These are phyloP conservation scores for Lepidothrix coronata DNA, from an alignment of 2,113 vertebrate species.

Conservation along the genomic window DNA sequence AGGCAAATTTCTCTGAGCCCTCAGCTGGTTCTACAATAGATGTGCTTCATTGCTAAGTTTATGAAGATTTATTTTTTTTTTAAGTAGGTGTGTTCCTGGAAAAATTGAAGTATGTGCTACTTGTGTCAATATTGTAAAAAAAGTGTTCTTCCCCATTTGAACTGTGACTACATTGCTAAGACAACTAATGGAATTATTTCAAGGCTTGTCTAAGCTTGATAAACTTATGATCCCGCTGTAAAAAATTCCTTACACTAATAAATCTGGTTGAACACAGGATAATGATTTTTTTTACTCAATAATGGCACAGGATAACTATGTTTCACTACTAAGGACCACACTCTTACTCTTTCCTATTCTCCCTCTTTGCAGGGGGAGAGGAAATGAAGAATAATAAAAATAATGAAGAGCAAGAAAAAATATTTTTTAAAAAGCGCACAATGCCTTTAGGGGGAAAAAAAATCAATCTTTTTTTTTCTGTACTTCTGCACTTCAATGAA, in stretches of 20 bases:
- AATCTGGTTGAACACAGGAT: not conserved
- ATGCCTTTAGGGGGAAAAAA: not conserved
- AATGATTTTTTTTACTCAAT: not conserved
- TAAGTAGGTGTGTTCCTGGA: not conserved
- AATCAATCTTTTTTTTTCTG: not conserved
- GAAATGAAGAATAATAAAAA: not conserved
- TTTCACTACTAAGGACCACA: not conserved
- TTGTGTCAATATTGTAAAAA: not conserved
- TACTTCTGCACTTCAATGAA: not conserved
- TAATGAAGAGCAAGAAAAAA: not conserved
- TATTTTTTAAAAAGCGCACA: not conserved
- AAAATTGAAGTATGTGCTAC: not conserved
- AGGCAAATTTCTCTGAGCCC: not conserved
- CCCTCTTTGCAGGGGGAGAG: accelerated
- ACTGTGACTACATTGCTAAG: not conserved
- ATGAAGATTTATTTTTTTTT: not conserved
- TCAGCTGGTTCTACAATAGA: not conserved
- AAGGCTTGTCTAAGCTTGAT: not conserved
- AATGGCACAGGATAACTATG: not conserved
- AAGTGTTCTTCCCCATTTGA: not conserved
- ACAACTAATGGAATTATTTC: not conserved
- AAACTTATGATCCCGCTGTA: not conserved
- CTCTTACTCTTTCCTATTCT: not conserved
- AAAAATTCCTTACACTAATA: not conserved
- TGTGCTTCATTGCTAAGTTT: not conserved